phyloP scores from a whole-genome alignment of 2,113 vertebrate species.

The Caranx ignobilis region DNA sequence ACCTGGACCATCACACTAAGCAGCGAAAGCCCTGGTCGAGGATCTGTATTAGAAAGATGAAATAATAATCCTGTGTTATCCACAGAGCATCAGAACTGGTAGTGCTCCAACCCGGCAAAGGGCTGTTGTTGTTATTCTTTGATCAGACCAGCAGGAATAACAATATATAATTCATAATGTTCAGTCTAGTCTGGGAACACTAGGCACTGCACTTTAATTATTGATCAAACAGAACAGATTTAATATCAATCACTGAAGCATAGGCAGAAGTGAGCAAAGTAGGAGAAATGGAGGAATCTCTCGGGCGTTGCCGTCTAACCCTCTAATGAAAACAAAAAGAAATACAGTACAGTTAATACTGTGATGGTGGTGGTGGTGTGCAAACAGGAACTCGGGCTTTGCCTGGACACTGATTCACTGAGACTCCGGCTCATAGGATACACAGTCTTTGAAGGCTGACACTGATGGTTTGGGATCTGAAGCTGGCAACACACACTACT shows the following conservation, averaged over 20 bases:
- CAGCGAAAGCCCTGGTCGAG: constrained; percentile 26
- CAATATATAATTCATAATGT: constrained; percentile 84
- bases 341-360: constrained; percentile 34
- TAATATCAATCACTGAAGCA: constrained; percentile 81
- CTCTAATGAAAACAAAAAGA: constrained; percentile 64
- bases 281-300: constrained; percentile 63
- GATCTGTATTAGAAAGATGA: constrained; percentile 57
- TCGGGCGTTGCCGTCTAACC: constrained; percentile 48
- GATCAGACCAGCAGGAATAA: constrained; percentile 82
- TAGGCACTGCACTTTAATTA: constrained; percentile 80
- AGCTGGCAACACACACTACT: constrained; percentile 17
- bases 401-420: constrained; percentile 50
- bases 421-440: constrained; percentile 33
- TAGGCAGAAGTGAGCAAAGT: constrained; percentile 73
- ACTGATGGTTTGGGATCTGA: constrained; percentile 30
- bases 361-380: constrained; percentile 26
- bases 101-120: constrained; percentile 55
- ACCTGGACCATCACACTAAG: constrained; percentile 30
- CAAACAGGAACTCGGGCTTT: constrained; percentile 53
- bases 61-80: constrained; percentile 62
- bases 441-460: constrained; percentile 30
- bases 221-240: constrained; percentile 82
- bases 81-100: constrained; percentile 61
- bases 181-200: constrained; percentile 82
- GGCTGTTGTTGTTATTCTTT: constrained; percentile 82